Percentiles rank a stretch among this genome's conserved stretches.
These are phyloP conservation scores for Auanema freiburgensis DNA, from an alignment of 2,888 invertebrate genomes.

Conservation along the genomic window DNA sequence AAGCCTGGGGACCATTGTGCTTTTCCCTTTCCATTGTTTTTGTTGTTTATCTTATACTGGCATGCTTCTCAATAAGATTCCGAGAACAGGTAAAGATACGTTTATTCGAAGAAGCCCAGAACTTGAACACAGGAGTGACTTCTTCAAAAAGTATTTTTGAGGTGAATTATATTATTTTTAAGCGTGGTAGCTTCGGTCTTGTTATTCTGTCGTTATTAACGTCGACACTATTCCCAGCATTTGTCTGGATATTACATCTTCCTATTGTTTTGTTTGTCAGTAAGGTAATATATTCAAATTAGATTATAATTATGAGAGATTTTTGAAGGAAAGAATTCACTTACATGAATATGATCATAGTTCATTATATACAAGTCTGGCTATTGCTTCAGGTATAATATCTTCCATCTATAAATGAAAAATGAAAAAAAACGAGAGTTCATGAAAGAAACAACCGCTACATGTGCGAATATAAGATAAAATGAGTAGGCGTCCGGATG, in stretches of 20 bases:
- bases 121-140: conserved; percentile 19
- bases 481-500: background rate
- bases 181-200: conserved; percentile 38
- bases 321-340: conserved; percentile 31
- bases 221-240: conserved; percentile 53
- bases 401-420: conserved; percentile 15
- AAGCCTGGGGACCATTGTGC: conserved; percentile 34
- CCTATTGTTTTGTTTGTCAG: conserved; percentile 53
- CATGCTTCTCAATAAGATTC: conserved; percentile 36
- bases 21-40: conserved; percentile 38
- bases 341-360: conserved; percentile 38
- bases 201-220: conserved; percentile 55
- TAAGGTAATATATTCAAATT: conserved; percentile 1
- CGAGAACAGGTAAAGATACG: conserved; percentile 30
- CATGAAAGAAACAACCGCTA: conserved; percentile 47
- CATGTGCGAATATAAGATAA: conserved; percentile 19
- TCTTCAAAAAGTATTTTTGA: conserved; percentile 24
- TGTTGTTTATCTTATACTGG: conserved; percentile 35
- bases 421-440: conserved; percentile 10
- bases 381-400: conserved; percentile 30
- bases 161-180: conserved; percentile 1
- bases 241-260: conserved; percentile 60
- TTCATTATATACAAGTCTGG: conserved; percentile 35
- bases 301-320: too few species aligned
- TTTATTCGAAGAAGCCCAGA: conserved; percentile 1